These are phyloP conservation scores for Andricus grossulariae DNA, from an alignment of 1,140 invertebrate species.

Conservation along the genomic window DNA sequence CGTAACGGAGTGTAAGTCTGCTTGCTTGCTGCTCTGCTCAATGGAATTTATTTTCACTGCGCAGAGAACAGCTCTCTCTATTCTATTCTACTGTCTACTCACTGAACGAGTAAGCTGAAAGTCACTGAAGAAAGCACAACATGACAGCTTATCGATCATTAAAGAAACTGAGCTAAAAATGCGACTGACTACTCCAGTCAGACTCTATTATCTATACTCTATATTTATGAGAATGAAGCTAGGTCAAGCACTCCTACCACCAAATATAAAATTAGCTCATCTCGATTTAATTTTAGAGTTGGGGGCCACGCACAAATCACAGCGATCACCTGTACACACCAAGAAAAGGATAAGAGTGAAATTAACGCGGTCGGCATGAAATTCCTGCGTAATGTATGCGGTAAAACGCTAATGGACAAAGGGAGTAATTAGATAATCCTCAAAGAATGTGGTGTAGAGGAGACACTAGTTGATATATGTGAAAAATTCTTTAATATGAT, in stretches of 20 bases:
- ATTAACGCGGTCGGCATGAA: no score
- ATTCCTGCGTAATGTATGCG: no score
- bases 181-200: constrained; percentile 16
- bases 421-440: no score
- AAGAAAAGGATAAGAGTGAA: no score
- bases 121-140: background rate
- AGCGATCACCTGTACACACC: no score
- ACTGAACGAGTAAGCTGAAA: background rate
- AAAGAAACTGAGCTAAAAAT: constrained; percentile 11
- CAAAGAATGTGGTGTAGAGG: no score
- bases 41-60: constrained; percentile 28
- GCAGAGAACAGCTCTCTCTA: background rate
- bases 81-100: background rate
- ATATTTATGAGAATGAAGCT: background rate
- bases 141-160: background rate
- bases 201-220: no score
- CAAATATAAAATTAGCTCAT: constrained; percentile 18
- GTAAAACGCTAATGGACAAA: no score
- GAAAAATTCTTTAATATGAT: no score
- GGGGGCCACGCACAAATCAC: no score
- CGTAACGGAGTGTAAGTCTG: background rate
- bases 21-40: background rate
- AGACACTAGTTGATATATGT: no score
- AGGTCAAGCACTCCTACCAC: background rate
- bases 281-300: constrained; percentile 20